phyloP scores from a whole-genome alignment of 2,113 vertebrate species.

The Xenus cinereus region DNA sequence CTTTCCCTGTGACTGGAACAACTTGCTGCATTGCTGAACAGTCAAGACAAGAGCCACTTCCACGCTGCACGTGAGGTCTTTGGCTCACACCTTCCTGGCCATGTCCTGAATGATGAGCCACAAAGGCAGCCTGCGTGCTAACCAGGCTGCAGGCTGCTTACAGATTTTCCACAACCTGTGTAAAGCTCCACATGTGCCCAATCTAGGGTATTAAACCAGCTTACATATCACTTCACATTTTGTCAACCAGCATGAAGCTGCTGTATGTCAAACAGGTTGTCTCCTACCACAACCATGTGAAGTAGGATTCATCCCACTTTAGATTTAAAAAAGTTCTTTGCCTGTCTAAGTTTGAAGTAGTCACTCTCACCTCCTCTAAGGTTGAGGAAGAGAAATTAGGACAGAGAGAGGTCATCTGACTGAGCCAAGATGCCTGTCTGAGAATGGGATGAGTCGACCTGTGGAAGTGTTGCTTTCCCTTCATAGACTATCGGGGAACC shows the following conservation, averaged over 20 bases:
- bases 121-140: neutral
- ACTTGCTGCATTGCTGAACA: neutral
- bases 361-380: neutral
- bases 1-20: neutral
- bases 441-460: neutral
- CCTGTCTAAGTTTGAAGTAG: neutral
- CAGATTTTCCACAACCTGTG: neutral
- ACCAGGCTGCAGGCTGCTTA: neutral
- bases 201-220: neutral
- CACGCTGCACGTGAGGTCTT: neutral
- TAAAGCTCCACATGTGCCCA: neutral
- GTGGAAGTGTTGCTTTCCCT: neutral
- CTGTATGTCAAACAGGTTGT: neutral
- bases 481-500: neutral
- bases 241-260: neutral
- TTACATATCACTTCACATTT: neutral
- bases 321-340: neutral
- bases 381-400: neutral
- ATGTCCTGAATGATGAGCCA: neutral
- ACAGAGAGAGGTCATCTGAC: neutral
- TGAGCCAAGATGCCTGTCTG: neutral
- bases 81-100: neutral
- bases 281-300: neutral
- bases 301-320: neutral
- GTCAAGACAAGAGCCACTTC: rapidly evolving